Evolutionary conservation across 2,888 invertebrate genomes (phyloP).

Genomic region (Caenorhabditis doughertyi): DNA sequence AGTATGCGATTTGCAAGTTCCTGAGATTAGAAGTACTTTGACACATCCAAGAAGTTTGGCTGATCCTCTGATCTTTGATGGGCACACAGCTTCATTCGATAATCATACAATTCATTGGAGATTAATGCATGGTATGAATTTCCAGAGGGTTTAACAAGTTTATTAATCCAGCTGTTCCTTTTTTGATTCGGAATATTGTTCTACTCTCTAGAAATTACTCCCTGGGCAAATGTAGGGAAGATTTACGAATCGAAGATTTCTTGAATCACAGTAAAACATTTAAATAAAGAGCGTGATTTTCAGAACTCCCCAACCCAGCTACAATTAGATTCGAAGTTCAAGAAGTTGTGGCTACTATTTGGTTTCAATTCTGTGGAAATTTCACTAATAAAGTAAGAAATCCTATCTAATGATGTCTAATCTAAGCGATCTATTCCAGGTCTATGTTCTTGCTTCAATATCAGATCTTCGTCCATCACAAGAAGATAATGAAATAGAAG

Average conservation of each 20-base stretch:
- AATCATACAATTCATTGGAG: constrained; percentile 82
- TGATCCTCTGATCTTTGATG: constrained; percentile 82
- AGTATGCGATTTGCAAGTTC: constrained; percentile 82
- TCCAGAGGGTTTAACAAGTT: neutral
- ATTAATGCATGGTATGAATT: constrained; percentile 78
- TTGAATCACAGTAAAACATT: too few relatives aligned
- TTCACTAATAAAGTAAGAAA: constrained; percentile 79
- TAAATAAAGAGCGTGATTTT: too few relatives aligned
- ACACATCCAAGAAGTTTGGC: constrained; percentile 80
- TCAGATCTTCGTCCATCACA: constrained; percentile 60
- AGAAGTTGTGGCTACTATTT: constrained; percentile 77
- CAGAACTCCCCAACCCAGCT: constrained; percentile 82
- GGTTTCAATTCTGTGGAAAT: constrained; percentile 82
- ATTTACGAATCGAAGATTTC: neutral
- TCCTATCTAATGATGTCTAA: too few relatives aligned
- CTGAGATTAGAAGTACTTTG: constrained; percentile 83
- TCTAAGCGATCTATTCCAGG: constrained; percentile 63
- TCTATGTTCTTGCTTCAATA: constrained; percentile 80
- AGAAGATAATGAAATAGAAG: constrained; percentile 57
- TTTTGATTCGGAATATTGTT: too few relatives aligned
- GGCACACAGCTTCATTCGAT: constrained; percentile 81
- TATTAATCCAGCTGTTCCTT: too few relatives aligned
- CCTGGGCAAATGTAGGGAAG: too few relatives aligned
- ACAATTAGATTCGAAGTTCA: constrained; percentile 71
- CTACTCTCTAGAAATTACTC: too few relatives aligned